Evolutionary conservation across 2,888 invertebrate genomes (phyloP).

Genomic region (Lycia hirtaria): DNA sequence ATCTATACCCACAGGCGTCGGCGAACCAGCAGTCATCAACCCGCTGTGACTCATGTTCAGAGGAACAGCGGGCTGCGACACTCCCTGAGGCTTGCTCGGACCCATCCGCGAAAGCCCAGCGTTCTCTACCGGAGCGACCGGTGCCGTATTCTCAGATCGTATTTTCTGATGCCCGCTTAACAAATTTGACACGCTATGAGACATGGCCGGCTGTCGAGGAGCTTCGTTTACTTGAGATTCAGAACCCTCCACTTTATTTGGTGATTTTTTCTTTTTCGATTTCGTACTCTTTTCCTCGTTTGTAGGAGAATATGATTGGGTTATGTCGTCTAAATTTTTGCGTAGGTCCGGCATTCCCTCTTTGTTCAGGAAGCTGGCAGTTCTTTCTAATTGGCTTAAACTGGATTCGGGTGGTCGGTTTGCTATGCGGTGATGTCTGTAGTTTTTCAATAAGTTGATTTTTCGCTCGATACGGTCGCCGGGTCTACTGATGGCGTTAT

Average conservation of each 20-base stretch:
- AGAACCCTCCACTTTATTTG: conserved; percentile 60
- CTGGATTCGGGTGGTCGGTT: conserved; percentile 74
- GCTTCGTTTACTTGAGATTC: conserved; percentile 60
- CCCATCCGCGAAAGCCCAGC: conserved; percentile 37
- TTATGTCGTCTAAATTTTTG: conserved; percentile 79
- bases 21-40: conserved; percentile 56
- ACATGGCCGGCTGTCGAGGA: conserved; percentile 51
- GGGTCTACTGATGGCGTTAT: conserved; percentile 41
- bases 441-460: conserved; percentile 78
- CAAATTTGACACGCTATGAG: conserved; percentile 78
- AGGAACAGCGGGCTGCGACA: conserved; percentile 48
- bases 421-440: conserved; percentile 75
- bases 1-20: conserved; percentile 48
- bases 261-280: conserved; percentile 77
- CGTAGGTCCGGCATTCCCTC: conserved; percentile 80
- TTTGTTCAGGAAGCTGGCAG: conserved; percentile 73
- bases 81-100: conserved; percentile 31
- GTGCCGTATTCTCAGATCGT: conserved; percentile 51
- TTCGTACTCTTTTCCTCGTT: conserved; percentile 69
- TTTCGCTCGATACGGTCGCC: conserved; percentile 67
- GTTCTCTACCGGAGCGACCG: conserved; percentile 53
- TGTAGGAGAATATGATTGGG: conserved; percentile 78
- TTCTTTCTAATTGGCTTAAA: conserved; percentile 74
- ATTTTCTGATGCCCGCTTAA: conserved; percentile 51
- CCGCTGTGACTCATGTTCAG: conserved; percentile 58